Evolutionary conservation across 2,113 vertebrate species (phyloP), one percentile per base, ranked within the genome.

Genomic region (Gadus chalcogrammus): DNA sequence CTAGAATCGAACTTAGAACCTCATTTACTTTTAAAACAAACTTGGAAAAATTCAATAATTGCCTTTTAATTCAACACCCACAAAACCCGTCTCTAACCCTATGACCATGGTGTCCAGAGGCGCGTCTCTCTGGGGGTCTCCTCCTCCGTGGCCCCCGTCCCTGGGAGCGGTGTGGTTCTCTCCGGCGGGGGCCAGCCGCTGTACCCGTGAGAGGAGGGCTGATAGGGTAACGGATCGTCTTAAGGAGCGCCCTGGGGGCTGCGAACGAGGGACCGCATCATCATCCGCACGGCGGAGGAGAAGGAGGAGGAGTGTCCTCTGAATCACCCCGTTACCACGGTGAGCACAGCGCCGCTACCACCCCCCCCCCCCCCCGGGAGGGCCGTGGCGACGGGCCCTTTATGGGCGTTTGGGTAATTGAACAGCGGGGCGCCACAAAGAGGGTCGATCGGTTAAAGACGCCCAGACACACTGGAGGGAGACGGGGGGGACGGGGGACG

Each of bases 401-500:
- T 91, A 91, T 82, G 72, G 79, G 53, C 65, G 79, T 77, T 81
- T 53, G 74, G 22, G 83, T 87, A 90, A 91, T 89, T 89, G 84
- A 89, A 82, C 81, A 84, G 83, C 79, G 72, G 78, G 42, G 42
- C 42, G 42, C 11, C 8, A 48, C 53, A 74, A 82, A 80, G 82
- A 76, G 53, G 56, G 81, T 79, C 61, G 69, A 77, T 73, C 70
- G 76, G 78, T 48, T 48, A 48, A 48, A 48, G 42, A 48, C 42
- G 42, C 2, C 11, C 11, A 9, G 42, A 48, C 42, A 48, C 8
- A 48, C 42, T 8, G 42, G 42, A 13, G 8, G 42, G 6, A 13
- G 42, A 12, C 9, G 42, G 42, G 42, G 4, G 38, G 38, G 38
- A 20, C 20, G 20, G 20, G 20, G 20, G 38, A 42, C n/a, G 42